These are phyloP conservation scores for Neogobius melanostomus DNA, from an alignment of 2,113 vertebrate genomes.

Conservation along the genomic window DNA sequence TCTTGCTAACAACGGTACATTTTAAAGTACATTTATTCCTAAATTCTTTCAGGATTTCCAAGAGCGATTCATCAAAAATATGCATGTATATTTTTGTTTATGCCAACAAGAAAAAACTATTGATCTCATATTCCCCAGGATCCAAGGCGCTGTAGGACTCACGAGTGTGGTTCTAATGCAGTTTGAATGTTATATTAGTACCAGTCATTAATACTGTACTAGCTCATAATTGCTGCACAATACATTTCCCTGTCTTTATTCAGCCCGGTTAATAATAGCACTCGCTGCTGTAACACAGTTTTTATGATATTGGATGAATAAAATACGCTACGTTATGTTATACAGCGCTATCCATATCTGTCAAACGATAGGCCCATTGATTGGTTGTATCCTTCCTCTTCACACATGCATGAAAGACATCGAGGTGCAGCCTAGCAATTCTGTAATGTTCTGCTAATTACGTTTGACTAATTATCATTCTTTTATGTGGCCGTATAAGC, in stretches of 20 bases:
- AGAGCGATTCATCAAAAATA: no score
- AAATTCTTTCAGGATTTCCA: no score
- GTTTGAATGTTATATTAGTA: not conserved
- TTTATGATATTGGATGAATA: constrained; percentile 6
- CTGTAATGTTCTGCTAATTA: constrained; percentile 79
- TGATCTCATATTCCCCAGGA: no score
- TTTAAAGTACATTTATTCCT: no score
- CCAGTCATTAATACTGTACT: not conserved
- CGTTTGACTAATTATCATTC: constrained; percentile 76
- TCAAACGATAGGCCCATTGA: constrained; percentile 45
- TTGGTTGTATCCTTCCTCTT: constrained; percentile 60
- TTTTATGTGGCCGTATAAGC: constrained; percentile 72
- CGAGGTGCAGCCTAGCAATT: constrained; percentile 64
- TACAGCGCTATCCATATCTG: constrained; percentile 22
- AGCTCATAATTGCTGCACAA: not conserved
- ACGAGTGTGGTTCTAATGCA: not conserved
- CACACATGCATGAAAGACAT: constrained; percentile 75
- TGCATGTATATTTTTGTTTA: no score
- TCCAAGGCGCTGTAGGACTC: no score
- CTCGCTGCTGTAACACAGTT: not conserved
- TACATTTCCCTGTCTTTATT: not conserved
- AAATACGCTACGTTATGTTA: constrained; percentile 5
- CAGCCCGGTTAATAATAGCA: not conserved
- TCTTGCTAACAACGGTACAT: no score
- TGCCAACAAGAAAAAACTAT: no score